phyloP scores from a whole-genome alignment of 2,888 invertebrate species.

The Eristalis arbustorum region DNA sequence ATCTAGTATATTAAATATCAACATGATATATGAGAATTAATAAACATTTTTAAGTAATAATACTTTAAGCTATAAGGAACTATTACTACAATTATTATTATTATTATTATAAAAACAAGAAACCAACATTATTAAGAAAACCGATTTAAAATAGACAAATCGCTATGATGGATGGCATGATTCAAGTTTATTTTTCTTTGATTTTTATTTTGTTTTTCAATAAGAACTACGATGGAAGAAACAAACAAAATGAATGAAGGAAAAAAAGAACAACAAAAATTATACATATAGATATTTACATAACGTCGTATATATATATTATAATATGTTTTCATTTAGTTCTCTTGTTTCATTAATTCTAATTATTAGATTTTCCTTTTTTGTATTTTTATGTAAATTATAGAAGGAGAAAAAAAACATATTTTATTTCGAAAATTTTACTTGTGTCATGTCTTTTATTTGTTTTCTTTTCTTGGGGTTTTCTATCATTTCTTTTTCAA shows the following conservation, averaged over 20 bases:
- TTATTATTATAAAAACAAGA: slow-evolving; percentile 28
- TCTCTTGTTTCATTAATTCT: slow-evolving; percentile 55
- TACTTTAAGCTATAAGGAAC: slow-evolving; percentile 59
- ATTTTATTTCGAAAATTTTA: slow-evolving; percentile 55
- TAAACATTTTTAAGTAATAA: slow-evolving; percentile 67
- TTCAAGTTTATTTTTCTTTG: slow-evolving; percentile 15
- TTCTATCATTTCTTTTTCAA: neutral
- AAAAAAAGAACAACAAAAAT: slow-evolving; percentile 12
- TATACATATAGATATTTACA: slow-evolving; percentile 52
- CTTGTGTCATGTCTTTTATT: slow-evolving; percentile 42
- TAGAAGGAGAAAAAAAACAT: slow-evolving; percentile 51
- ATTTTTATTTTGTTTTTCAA: slow-evolving; percentile 11
- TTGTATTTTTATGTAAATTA: slow-evolving; percentile 67
- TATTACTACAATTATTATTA: slow-evolving; percentile 67
- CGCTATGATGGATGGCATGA: slow-evolving; percentile 36
- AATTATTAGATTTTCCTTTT: slow-evolving; percentile 53
- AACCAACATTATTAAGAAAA: slow-evolving; percentile 4
- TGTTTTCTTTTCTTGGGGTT: slow-evolving; percentile 30
- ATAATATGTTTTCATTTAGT: slow-evolving; percentile 53
- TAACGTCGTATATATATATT: slow-evolving; percentile 39
- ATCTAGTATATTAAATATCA: slow-evolving; percentile 48
- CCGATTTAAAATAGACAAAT: slow-evolving; percentile 6
- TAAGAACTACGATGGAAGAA: slow-evolving; percentile 41
- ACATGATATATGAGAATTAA: slow-evolving; percentile 52
- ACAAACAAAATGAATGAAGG: slow-evolving; percentile 11